Conservation (phyloP, 2,797 vertebrate genomes). For the Tenualosa ilisha region DNA sequence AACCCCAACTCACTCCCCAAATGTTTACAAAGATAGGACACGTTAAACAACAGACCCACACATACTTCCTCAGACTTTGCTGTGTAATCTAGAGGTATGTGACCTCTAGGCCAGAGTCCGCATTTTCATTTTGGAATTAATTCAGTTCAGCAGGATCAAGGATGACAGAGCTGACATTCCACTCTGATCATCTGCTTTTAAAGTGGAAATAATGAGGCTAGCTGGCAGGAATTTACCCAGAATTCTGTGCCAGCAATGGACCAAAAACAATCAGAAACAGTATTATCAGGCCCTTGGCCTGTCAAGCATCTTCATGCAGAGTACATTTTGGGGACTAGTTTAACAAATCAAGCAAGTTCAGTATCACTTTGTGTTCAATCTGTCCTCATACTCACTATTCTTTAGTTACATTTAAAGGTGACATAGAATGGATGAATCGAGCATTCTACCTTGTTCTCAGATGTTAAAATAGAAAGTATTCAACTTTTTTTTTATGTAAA, state of each 20-base stretch:
- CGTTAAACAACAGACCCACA: neutral
- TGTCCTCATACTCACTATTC: neutral
- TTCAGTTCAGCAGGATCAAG: neutral
- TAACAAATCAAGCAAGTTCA: neutral
- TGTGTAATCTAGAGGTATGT: neutral
- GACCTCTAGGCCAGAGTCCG: neutral
- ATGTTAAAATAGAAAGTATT: too few relatives aligned
- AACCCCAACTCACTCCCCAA: neutral
- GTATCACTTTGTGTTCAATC: neutral
- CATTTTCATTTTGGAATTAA: neutral
- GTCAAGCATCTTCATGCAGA: neutral
- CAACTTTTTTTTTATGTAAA: too few relatives aligned
- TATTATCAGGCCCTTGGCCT: neutral
- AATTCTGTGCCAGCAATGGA: neutral
- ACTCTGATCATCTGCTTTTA: neutral
- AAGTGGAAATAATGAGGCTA: neutral
- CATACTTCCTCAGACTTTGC: neutral
- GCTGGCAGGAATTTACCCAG: neutral
- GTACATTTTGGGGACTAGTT: neutral
- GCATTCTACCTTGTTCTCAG: too few relatives aligned
- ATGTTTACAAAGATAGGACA: neutral
- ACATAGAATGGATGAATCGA: too few relatives aligned
- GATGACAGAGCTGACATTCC: neutral
- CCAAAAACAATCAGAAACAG: neutral
- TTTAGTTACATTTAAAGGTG: too few relatives aligned